phyloP scores from a whole-genome alignment of 2,797 vertebrate genomes.

The Perodicticus potto region DNA sequence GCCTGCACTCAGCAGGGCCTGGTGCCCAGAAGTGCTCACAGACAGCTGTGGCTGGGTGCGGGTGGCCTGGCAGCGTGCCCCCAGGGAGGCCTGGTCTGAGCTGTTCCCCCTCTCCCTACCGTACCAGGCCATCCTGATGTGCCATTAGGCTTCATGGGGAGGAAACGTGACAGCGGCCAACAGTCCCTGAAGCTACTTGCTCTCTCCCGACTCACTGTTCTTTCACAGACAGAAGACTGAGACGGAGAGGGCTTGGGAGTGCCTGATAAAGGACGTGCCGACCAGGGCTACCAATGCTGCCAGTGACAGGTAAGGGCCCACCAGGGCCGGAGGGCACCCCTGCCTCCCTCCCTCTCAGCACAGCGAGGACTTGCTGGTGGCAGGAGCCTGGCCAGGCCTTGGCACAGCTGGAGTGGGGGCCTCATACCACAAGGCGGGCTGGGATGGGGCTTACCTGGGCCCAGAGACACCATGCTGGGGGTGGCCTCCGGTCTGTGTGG shows the following conservation, averaged over 20 bases:
- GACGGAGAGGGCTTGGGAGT: neutral
- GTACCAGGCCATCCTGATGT: neutral
- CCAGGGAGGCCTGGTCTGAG: neutral
- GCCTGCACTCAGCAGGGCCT: neutral
- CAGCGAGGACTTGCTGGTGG: neutral
- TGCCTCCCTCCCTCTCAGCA: neutral
- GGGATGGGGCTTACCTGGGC: constrained; percentile 85
- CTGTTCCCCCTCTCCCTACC: neutral
- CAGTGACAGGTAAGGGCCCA: neutral
- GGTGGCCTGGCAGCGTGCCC: neutral
- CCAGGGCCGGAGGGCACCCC: neutral
- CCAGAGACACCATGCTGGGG: constrained; percentile 87
- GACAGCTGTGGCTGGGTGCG: neutral
- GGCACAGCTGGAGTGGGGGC: neutral
- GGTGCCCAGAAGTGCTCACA: neutral
- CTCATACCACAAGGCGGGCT: neutral
- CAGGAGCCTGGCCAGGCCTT: neutral
- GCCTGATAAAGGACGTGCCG: too few species aligned
- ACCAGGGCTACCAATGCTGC: neutral
- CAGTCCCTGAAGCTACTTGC: too few species aligned
- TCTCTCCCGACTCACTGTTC: neutral
- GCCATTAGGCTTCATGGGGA: neutral
- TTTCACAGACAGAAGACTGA: neutral
- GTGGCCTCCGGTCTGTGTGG: constrained; percentile 84
- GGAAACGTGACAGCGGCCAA: neutral